These are phyloP conservation scores for Ctenoplectra terminalis DNA, from an alignment of 1,140 invertebrate genomes.

Conservation along the genomic window DNA sequence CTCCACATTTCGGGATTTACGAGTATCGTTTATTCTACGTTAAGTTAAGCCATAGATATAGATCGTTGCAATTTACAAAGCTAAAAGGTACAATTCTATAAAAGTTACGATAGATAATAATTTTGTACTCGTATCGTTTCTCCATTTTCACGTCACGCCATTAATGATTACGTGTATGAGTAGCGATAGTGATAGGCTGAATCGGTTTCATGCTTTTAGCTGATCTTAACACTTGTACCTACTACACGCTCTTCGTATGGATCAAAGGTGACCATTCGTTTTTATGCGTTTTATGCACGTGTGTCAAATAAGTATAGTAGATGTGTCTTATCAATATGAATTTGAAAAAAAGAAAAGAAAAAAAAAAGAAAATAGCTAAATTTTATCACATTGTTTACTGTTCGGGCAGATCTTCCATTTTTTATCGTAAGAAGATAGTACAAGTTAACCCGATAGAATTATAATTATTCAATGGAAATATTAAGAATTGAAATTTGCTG, in stretches of 20 bases:
- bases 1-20: not conserved
- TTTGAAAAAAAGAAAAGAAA: too few species aligned
- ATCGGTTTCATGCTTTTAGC: conserved; percentile 27
- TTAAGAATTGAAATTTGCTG: not conserved
- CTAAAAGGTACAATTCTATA: not conserved
- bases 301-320: not conserved
- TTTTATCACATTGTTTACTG: too few species aligned
- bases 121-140: conserved; percentile 39
- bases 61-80: not conserved
- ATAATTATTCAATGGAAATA: not conserved
- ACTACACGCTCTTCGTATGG: not conserved
- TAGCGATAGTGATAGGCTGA: not conserved
- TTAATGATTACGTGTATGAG: not conserved
- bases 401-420: too few species aligned
- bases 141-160: conserved; percentile 26
- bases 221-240: conserved; percentile 53
- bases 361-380: too few species aligned
- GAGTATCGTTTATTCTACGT: not conserved
- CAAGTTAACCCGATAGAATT: too few species aligned
- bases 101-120: not conserved
- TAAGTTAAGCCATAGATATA: not conserved
- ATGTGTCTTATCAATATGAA: not conserved
- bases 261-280: not conserved
- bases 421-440: too few species aligned
- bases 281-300: not conserved